Conservation (phyloP, 1,140 invertebrate species). For the Zophobas atratus region DNA sequence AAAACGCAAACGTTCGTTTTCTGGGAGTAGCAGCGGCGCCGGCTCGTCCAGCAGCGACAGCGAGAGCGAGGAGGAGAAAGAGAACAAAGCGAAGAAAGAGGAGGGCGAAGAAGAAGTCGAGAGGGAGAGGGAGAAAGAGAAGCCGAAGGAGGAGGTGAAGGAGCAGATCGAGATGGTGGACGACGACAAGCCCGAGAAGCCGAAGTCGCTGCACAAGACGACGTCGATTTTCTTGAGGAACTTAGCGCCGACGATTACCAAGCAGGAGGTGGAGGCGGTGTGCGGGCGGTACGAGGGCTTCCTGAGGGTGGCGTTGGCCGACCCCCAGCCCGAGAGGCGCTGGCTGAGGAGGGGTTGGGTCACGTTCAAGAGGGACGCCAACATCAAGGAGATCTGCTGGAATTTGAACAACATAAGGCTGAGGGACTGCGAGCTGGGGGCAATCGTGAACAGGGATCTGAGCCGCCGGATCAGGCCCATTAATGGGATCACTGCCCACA, state of each 20-base stretch:
- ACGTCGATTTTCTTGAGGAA: conserved; percentile 97
- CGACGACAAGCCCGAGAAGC: conserved; percentile 76
- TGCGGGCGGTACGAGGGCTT: conserved; percentile 89
- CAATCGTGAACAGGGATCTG: conserved; percentile 92
- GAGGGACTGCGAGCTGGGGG: conserved; percentile 93
- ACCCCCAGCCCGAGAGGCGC: conserved; percentile 94
- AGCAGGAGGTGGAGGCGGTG: conserved; percentile 88
- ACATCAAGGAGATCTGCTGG: conserved; percentile 99
- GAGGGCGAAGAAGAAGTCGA: conserved; percentile 62
- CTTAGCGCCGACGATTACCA: conserved; percentile 95
- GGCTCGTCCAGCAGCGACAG: conserved; percentile 65
- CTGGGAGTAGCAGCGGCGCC: conserved; percentile 66
- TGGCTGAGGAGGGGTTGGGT: conserved; percentile 99
- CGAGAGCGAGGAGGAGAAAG: conserved; percentile 65
- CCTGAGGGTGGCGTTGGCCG: conserved; percentile 95
- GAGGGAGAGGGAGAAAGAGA: conserved; percentile 67
- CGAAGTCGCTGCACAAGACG: conserved; percentile 89
- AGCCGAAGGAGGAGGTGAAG: conserved; percentile 65
- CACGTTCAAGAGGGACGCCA: conserved; percentile 96
- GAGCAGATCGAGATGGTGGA: conserved; percentile 61
- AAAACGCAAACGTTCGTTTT: conserved; percentile 66
- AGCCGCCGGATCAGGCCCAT: conserved; percentile 89
- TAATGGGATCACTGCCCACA: conserved; percentile 93
- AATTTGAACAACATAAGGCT: conserved; percentile 96
- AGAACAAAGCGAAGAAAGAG: conserved; percentile 54